phyloP scores from a whole-genome alignment of 2,113 vertebrate species.

The Psilopsiagon aurifrons region DNA sequence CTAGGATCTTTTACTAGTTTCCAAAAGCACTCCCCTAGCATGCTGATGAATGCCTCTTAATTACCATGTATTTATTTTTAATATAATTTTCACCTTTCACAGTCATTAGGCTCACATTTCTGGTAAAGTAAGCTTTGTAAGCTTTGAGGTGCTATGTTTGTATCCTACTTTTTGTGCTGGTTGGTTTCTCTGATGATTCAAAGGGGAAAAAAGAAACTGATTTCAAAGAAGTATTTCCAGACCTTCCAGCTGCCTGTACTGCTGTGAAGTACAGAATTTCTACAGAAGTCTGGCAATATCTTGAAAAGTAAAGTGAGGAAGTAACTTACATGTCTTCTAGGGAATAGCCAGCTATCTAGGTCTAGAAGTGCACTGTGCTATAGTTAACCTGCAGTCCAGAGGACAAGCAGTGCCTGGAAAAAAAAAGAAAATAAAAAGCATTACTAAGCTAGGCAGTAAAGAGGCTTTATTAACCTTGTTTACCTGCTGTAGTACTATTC shows the following conservation, averaged over 20 bases:
- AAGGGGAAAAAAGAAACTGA: not conserved
- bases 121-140: not conserved
- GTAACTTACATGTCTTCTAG: not conserved
- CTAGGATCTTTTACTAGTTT: not conserved
- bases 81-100: not conserved
- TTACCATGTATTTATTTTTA: not conserved
- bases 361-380: not conserved
- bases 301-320: not conserved
- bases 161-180: not conserved
- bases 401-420: not conserved
- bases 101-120: not conserved
- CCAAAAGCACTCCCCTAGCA: not conserved
- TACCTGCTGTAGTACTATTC: not conserved
- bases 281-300: not conserved
- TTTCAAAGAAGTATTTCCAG: not conserved
- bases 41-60: not conserved
- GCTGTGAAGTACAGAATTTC: not conserved
- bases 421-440: not conserved
- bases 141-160: not conserved
- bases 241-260: not conserved
- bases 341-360: not conserved
- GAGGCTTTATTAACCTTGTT: not conserved
- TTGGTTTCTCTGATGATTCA: not conserved
- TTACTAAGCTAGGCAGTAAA: not conserved
- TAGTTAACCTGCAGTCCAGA: not conserved